phyloP scores from a whole-genome alignment of 2,797 vertebrate genomes.

The Coccyzus lansbergi region DNA sequence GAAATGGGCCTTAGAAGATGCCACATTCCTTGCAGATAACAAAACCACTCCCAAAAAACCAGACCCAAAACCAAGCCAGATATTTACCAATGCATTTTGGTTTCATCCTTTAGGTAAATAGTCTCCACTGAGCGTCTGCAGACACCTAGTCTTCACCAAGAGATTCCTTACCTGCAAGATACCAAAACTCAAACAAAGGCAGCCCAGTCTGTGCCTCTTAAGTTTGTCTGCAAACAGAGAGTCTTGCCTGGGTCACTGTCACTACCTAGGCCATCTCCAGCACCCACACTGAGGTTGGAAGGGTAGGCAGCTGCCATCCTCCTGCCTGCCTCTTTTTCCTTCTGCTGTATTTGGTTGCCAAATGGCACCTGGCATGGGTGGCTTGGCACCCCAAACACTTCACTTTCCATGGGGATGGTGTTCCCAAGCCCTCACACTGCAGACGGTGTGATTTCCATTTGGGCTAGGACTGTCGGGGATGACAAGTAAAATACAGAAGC shows the following conservation, averaged over 20 bases:
- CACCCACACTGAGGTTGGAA: not conserved
- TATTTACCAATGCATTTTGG: not conserved
- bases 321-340: not conserved
- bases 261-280: not conserved
- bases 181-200: not conserved
- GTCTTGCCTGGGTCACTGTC: not conserved
- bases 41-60: not conserved
- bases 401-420: not conserved
- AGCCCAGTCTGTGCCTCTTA: not conserved
- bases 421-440: not conserved
- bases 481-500: not conserved
- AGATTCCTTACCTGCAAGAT: not conserved
- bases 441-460: not conserved
- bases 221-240: not conserved
- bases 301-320: not conserved
- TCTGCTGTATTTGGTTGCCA: not conserved
- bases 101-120: not conserved
- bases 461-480: not conserved
- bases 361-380: fast-evolving
- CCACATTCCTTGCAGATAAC: not conserved
- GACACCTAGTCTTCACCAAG: not conserved
- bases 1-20: not conserved
- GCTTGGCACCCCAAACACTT: not conserved
- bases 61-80: not conserved
- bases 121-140: not conserved